Base-by-base conservation (phyloP, 2,888 invertebrate genomes). In the Synergus gifuensis region DNA sequence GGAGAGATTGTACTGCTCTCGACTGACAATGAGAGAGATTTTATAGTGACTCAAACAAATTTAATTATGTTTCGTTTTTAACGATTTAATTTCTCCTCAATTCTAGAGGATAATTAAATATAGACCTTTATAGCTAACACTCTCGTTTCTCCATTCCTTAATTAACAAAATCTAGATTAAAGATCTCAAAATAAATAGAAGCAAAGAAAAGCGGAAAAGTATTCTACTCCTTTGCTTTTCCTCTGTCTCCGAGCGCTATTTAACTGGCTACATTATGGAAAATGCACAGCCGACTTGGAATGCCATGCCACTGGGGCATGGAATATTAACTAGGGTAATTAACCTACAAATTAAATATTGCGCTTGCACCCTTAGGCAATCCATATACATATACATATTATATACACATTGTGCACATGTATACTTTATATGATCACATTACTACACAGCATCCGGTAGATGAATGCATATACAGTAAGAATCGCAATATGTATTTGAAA, bases 301-400 rank as follows among this genome's bases (percentile, higher is more conserved):
- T 67, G 78, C 76, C 76, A 64, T 81, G 76, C 81, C 82, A 79
- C 79, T 79, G 79, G 62, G 77, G 86, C 83, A 83, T 77, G 86
- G 86, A 86, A 88, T 90, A 90, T 90, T 90, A 90, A 90, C 89
- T 87, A 87, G 86, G 82, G 80, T 84, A 88, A 90, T 90, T 89
- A 89, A 89, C 87, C 86, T 84, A 83, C 87, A 87, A 90, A 89
- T 90, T 90, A 90, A 90, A 89, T 88, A 86, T 87, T 85, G 83
- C 83, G 81, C 83, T 84, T 80, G 79, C 76, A 81, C 69, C 67
- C 28, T 28, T 1, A 7, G 22, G 11, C 42, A 22, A 7, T 67
- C 22, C 14, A 46, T 44, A 12, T 7, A n/a, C 16, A 12, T 7
- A n/a, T 54, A 16, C 8, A 54, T 2, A n/a, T 5, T 1, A 54